Evolutionary conservation across 2,797 vertebrate species (phyloP).

Genomic region (Glyptemys insculpta): DNA sequence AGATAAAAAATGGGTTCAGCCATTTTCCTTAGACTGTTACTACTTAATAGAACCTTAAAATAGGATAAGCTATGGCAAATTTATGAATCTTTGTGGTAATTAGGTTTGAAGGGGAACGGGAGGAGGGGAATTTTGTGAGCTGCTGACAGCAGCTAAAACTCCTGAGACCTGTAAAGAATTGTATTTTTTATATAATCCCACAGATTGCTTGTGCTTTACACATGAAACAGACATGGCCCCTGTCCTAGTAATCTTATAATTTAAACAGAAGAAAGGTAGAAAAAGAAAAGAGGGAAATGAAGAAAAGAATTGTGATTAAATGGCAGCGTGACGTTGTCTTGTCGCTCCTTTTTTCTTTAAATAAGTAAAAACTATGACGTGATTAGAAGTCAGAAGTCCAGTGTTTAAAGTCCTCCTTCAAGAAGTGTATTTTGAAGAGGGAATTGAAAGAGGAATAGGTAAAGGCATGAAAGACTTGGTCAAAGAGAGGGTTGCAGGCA

Average conservation of each 20-base stretch:
- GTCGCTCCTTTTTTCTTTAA: neutral
- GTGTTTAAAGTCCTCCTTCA: neutral
- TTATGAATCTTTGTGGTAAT: neutral
- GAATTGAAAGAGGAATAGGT: neutral
- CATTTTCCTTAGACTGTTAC: slow-evolving; percentile 22
- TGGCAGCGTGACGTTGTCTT: neutral
- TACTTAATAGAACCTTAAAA: slow-evolving; percentile 41
- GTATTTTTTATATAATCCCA: neutral
- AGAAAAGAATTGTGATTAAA: neutral
- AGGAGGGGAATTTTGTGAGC: slow-evolving; percentile 5
- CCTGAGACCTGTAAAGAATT: neutral
- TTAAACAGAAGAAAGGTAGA: neutral
- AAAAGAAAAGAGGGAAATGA: neutral
- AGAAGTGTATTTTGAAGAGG: neutral
- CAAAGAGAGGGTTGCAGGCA: neutral
- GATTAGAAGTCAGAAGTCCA: neutral
- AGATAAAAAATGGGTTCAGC: slow-evolving; percentile 52
- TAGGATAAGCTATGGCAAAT: slow-evolving; percentile 13
- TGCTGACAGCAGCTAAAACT: neutral
- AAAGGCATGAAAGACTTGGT: neutral
- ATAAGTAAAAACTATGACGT: neutral
- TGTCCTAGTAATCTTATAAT: neutral
- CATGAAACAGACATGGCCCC: neutral
- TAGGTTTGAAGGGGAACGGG: slow-evolving; percentile 8
- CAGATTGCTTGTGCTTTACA: neutral